phyloP scores from a whole-genome alignment of 2,888 invertebrate species.

The Lysandra bellargus region DNA sequence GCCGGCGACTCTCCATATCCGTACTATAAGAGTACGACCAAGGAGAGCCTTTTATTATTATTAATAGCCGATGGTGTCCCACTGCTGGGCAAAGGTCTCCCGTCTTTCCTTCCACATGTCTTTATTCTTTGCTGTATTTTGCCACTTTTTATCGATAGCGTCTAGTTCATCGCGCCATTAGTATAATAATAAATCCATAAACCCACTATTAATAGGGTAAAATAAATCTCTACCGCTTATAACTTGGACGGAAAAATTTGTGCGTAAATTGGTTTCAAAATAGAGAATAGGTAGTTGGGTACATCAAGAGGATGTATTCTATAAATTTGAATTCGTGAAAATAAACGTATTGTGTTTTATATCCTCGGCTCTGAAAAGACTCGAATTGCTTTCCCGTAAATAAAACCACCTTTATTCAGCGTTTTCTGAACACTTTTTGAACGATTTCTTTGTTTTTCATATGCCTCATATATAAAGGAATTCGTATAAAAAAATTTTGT shows the following conservation, averaged over 20 bases:
- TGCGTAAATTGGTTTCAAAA: conserved; percentile 76
- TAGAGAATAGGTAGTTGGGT: conserved; percentile 65
- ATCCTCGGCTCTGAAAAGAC: neutral
- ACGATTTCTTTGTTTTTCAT: neutral
- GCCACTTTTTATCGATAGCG: no score
- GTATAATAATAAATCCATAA: no score
- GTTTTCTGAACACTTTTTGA: conserved; percentile 5
- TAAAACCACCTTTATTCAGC: conserved; percentile 26
- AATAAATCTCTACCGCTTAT: conserved; percentile 35
- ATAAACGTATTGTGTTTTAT: conserved; percentile 38
- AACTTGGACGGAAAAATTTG: conserved; percentile 47
- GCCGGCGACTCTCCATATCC: no score
- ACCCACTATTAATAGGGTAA: no score
- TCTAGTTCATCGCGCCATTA: no score
- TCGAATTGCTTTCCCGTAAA: conserved; percentile 3
- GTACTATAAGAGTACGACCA: no score
- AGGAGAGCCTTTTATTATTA: no score
- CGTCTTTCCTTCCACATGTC: no score
- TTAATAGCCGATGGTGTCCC: no score
- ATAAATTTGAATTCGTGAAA: conserved; percentile 36
- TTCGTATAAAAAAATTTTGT: neutral
- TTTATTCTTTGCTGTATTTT: no score
- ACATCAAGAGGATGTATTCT: conserved; percentile 57
- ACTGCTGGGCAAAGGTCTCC: no score
- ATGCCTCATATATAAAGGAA: neutral